Conservation (phyloP, 2,888 invertebrate species). For the Tiliacea citrago region DNA sequence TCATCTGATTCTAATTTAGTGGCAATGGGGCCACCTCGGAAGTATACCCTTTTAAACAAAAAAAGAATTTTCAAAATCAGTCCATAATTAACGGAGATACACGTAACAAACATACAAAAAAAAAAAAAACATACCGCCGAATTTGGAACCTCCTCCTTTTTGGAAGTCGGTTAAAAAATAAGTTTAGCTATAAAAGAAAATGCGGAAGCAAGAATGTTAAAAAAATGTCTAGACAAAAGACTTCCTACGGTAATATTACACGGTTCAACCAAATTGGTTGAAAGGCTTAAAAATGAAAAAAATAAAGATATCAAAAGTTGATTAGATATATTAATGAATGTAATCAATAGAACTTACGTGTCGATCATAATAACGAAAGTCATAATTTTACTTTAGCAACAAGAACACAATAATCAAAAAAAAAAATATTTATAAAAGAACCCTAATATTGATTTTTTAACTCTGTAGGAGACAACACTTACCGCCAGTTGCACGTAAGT, state of each 20-base stretch:
- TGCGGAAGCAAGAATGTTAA: neutral
- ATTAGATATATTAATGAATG: neutral
- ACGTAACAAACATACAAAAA: too few relatives aligned
- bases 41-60: too few relatives aligned
- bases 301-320: neutral
- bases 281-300: neutral
- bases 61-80: too few relatives aligned
- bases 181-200: too few relatives aligned
- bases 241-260: neutral
- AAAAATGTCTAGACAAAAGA: neutral
- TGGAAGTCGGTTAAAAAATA: too few relatives aligned
- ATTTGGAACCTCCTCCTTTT: too few relatives aligned
- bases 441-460: neutral
- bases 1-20: too few relatives aligned
- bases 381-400: neutral
- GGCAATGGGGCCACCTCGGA: too few relatives aligned
- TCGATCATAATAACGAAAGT: neutral
- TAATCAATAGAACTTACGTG: slow-evolving; percentile 5
- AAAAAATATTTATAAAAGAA: neutral
- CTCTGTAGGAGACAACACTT: too few relatives aligned
- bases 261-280: neutral
- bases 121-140: too few relatives aligned
- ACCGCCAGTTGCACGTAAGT: too few relatives aligned
- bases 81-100: too few relatives aligned
- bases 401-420: neutral